A percentile compares a stretch with the other conserved stretches of the same genome.
These are phyloP conservation scores for Cecidostiba fungosa DNA, from an alignment of 2,888 invertebrate genomes.

Conservation along the genomic window DNA sequence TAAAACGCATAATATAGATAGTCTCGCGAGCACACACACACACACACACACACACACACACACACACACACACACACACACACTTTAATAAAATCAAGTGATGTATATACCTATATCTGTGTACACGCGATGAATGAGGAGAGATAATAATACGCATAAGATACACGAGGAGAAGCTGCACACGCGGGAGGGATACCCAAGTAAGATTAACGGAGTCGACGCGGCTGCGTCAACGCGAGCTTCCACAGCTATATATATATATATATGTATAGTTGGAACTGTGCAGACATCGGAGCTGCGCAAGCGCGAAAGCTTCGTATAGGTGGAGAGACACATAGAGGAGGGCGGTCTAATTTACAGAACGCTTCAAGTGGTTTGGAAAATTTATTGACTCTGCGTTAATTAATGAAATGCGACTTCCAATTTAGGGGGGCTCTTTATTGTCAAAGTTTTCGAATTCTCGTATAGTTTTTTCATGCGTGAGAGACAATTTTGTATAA, in stretches of 20 bases:
- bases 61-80: no score
- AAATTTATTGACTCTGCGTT: background rate
- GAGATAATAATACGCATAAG: slow-evolving; percentile 2
- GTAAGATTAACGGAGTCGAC: slow-evolving; percentile 31
- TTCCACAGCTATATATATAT: background rate
- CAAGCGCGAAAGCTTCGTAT: background rate
- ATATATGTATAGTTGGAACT: background rate
- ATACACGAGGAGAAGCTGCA: background rate
- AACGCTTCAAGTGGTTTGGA: slow-evolving; percentile 5
- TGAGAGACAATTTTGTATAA: no score
- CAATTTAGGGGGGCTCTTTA: background rate
- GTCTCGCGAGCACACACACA: background rate
- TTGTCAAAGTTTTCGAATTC: background rate
- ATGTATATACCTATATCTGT: no score
- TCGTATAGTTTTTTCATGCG: background rate
- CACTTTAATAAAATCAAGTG: no score
- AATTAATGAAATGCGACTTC: background rate
- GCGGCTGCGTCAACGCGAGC: background rate
- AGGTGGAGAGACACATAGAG: background rate
- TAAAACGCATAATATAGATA: no score
- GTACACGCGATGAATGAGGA: background rate
- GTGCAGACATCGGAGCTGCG: background rate
- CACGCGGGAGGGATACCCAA: background rate
- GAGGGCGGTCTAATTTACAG: slow-evolving; percentile 3
- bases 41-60: no score